These are phyloP conservation scores for Leptinotarsa rubiginosa DNA, from an alignment of 2,888 invertebrate species.

Conservation along the genomic window DNA sequence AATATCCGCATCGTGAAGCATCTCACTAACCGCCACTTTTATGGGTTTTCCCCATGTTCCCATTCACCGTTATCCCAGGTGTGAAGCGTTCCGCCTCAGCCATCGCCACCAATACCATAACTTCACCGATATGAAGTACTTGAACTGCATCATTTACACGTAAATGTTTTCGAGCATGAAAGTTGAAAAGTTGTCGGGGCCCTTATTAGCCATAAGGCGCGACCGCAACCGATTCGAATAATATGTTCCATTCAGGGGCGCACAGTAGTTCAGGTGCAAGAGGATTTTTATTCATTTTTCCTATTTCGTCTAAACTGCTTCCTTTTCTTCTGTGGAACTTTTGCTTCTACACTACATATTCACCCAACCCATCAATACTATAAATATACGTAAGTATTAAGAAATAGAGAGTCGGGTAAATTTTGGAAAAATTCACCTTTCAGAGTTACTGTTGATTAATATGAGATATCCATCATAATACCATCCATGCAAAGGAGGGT, in stretches of 20 bases:
- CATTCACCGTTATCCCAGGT: conserved; percentile 14
- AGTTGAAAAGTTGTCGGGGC: conserved; percentile 38
- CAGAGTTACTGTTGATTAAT: too few species aligned
- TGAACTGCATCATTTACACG: conserved; percentile 40
- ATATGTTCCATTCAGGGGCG: neutral
- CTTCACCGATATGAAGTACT: conserved; percentile 26
- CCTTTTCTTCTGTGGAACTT: too few species aligned
- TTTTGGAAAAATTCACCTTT: too few species aligned
- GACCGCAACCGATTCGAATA: conserved; percentile 21
- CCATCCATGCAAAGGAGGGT: too few species aligned
- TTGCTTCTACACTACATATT: too few species aligned
- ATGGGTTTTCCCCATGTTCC: conserved; percentile 2
- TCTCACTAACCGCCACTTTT: neutral
- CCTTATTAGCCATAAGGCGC: conserved; percentile 35
- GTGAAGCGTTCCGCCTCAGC: conserved; percentile 13
- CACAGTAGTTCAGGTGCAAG: neutral
- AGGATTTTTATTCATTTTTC: too few species aligned
- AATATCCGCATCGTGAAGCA: neutral
- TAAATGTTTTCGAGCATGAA: conserved; percentile 38
- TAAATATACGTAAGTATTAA: too few species aligned
- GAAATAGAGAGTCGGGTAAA: too few species aligned
- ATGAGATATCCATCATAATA: too few species aligned
- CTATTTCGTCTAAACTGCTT: too few species aligned
- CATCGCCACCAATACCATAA: conserved; percentile 22
- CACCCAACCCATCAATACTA: too few species aligned